Evolutionary conservation across 2,113 vertebrate genomes (phyloP).

Genomic region (Cheirogaleus medius): DNA sequence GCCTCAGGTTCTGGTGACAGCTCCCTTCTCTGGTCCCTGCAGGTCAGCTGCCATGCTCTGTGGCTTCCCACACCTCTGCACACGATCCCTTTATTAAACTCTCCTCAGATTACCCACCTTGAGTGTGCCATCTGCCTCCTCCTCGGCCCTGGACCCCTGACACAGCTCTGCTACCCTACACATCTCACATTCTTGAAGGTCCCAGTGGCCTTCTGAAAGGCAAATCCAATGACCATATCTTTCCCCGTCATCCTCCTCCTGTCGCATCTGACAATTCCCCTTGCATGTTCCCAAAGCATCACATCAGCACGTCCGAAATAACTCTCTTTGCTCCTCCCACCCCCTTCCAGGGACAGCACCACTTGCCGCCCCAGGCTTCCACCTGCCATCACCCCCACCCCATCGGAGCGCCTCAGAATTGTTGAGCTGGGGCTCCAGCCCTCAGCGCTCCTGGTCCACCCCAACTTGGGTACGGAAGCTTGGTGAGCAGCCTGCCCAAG

Average conservation of each 20-base stretch:
- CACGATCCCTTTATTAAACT: background rate
- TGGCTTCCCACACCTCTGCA: background rate
- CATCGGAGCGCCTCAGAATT: background rate
- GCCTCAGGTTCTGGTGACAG: background rate
- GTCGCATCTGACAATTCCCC: background rate
- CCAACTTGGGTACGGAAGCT: fast-evolving
- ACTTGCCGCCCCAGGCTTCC: background rate
- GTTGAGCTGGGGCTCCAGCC: background rate
- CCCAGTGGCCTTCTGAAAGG: background rate
- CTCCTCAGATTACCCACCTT: background rate
- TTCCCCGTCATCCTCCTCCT: background rate
- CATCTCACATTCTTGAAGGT: background rate
- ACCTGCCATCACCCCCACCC: too few relatives aligned
- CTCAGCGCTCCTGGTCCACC: background rate
- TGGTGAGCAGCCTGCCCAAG: background rate
- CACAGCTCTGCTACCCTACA: background rate
- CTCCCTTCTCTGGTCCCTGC: background rate
- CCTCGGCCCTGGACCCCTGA: background rate
- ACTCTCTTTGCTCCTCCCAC: background rate
- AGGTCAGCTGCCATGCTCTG: background rate
- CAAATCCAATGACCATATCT: background rate
- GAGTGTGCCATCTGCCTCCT: background rate
- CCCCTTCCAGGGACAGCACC: background rate
- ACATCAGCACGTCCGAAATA: background rate
- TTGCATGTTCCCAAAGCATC: too few relatives aligned